These are phyloP conservation scores for Rhinolophus ferrumequinum DNA, from an alignment of 2,113 vertebrate species.

Conservation along the genomic window DNA sequence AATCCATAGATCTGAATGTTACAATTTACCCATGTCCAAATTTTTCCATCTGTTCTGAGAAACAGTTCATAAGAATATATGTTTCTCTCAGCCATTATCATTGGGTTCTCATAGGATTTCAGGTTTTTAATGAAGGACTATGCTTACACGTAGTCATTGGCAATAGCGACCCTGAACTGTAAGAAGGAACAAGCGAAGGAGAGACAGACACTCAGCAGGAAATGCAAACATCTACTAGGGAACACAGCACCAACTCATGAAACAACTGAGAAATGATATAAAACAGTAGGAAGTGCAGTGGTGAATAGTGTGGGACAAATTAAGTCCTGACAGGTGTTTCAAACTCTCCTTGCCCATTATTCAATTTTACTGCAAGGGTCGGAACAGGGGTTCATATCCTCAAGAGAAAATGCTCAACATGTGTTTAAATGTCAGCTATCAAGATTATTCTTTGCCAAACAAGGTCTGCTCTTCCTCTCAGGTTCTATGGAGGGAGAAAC, in stretches of 20 bases:
- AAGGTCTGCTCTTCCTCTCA: background rate
- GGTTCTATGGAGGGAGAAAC: background rate
- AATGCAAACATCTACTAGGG: background rate
- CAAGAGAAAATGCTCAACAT: background rate
- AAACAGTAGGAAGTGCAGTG: background rate
- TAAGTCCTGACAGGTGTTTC: background rate
- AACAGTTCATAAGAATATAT: background rate
- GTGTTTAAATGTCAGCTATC: background rate
- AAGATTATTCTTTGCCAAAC: background rate
- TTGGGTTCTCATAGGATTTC: slow-evolving; percentile 4
- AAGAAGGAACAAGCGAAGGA: background rate
- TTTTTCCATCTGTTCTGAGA: background rate
- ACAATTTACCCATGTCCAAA: background rate
- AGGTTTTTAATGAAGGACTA: background rate
- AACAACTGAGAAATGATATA: background rate
- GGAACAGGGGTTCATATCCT: background rate
- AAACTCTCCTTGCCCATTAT: background rate
- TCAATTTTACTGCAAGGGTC: background rate
- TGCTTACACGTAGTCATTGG: background rate
- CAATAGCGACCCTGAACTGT: background rate
- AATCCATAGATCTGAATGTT: background rate
- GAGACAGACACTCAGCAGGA: background rate
- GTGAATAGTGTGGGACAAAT: background rate
- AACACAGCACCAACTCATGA: background rate
- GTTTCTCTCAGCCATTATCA: background rate